Base-by-base conservation (phyloP, 2,888 invertebrate genomes). In the Calameuta idolon region DNA sequence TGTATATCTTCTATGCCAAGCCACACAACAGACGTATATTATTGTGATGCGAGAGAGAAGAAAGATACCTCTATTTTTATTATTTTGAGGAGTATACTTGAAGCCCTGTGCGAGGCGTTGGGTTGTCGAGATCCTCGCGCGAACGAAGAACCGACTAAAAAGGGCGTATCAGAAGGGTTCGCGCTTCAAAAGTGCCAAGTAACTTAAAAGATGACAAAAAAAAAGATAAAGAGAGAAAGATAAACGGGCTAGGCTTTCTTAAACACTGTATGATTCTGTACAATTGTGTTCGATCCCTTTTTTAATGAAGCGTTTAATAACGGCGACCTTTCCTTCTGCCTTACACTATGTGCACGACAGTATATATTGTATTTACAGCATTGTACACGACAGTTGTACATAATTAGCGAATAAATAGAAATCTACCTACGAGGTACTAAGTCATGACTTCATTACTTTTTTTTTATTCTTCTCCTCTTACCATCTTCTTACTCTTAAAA, bases 331-430 rank as follows among this genome's bases (percentile, higher is more conserved):
- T 83, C 80, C 77, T 79, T 84, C 84, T 82, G 83, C 76, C 77
- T 81, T 82, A 75, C 55, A 23, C 55, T 55, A 55, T 23, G 23
- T 23, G 55, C 55, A 55, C 55, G 55, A 55, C 55, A 55, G 79
- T 34, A 79, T 77, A 75, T 35, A 74, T 74, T 81, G 80, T 85
- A 83, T 85, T 85, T 82, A 85, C 82, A 83, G 83, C 81, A 81
- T 77, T 84, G 82, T 86, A 86, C 86, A 84, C 80, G 81, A 84
- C 78, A 79, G 86, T 82, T 85, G 85, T 85, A 85, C 86, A 86
- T 82, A 83, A 83, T 82, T 83, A 83, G 84, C 74, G 81, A 80
- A 84, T 84, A 84, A 85, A 84, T 86, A 76, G 80, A 40, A 35
- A 37, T 30, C 55, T 71, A 71, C 71, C 31, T 71, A 31, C n/a